These are phyloP conservation scores for Hyles euphorbiae DNA, from an alignment of 1,140 invertebrate species.

Conservation along the genomic window DNA sequence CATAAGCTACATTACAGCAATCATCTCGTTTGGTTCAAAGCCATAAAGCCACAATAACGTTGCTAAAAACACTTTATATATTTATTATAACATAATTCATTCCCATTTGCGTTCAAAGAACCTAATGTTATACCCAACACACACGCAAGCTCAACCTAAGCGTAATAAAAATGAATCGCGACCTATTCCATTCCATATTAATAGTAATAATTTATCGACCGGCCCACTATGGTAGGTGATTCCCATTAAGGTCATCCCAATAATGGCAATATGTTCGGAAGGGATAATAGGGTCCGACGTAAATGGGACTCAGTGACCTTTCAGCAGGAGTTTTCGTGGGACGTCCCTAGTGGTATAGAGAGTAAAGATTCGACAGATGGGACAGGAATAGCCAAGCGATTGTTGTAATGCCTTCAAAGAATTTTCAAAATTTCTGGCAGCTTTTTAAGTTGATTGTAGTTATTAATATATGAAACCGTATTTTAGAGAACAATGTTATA, in stretches of 20 bases:
- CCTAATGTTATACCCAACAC: slow-evolving; percentile 5
- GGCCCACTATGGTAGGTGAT: slow-evolving; percentile 31
- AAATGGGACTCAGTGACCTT: slow-evolving; percentile 49
- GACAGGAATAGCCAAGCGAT: background rate
- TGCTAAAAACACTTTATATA: no score
- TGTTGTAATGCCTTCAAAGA: no score
- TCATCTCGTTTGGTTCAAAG: no score
- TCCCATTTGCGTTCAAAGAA: no score
- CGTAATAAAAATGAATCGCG: slow-evolving; percentile 13
- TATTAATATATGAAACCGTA: no score
- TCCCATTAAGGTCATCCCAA: slow-evolving; percentile 52
- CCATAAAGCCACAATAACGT: no score
- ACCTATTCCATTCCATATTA: slow-evolving; percentile 21
- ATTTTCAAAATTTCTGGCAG: no score
- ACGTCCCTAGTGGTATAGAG: slow-evolving; percentile 1
- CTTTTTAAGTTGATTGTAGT: no score
- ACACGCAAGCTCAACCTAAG: background rate
- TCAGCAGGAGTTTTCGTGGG: slow-evolving; percentile 13
- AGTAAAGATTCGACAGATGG: slow-evolving; percentile 4
- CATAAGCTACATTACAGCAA: no score
- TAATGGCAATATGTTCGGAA: slow-evolving; percentile 52
- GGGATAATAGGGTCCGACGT: slow-evolving; percentile 51
- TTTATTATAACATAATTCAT: no score
- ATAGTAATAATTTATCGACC: slow-evolving; percentile 28
- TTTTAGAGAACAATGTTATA: no score